Percentiles rank a stretch among this genome's conserved stretches.
These are phyloP conservation scores for Chorisops tibialis DNA, from an alignment of 2,888 invertebrate genomes.

Conservation along the genomic window DNA sequence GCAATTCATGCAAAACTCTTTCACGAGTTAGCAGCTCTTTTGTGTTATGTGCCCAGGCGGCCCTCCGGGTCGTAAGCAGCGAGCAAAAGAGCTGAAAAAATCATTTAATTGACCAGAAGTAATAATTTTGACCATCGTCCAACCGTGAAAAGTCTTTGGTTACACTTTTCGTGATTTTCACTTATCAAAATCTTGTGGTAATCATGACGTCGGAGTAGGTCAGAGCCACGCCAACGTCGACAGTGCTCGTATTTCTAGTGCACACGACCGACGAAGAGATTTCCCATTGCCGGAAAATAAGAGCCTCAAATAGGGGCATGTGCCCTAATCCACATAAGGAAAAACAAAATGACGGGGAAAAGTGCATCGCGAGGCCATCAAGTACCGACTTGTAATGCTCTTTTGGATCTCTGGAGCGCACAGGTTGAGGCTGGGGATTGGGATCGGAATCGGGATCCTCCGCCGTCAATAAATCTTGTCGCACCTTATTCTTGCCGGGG, in stretches of 20 bases:
- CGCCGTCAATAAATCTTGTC: slow-evolving; percentile 31
- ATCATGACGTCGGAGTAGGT: slow-evolving; percentile 7
- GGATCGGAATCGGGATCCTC: slow-evolving; percentile 21
- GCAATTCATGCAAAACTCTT: slow-evolving; percentile 11
- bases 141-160: slow-evolving; percentile 32
- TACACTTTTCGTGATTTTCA: slow-evolving; percentile 28
- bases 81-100: slow-evolving; percentile 13
- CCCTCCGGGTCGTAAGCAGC: slow-evolving; percentile 2
- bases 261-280: too few species aligned
- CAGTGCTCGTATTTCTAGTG: too few species aligned
- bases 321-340: neutral
- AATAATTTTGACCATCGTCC: slow-evolving; percentile 28
- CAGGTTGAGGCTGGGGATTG: slow-evolving; percentile 10
- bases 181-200: neutral
- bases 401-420: neutral
- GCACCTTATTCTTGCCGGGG: slow-evolving; percentile 26
- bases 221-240: too few species aligned
- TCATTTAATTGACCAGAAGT: slow-evolving; percentile 33
- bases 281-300: too few species aligned
- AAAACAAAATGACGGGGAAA: slow-evolving; percentile 2
- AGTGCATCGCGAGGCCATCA: slow-evolving; percentile 24
- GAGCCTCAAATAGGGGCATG: too few species aligned
- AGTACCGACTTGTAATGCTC: neutral
- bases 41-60: neutral
- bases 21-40: slow-evolving; percentile 32